A percentile compares a stretch with the other conserved stretches of the same genome.
Evolutionary conservation across 2,888 invertebrate species (phyloP).

Genomic region (Harpagoxenus sublaevis): DNA sequence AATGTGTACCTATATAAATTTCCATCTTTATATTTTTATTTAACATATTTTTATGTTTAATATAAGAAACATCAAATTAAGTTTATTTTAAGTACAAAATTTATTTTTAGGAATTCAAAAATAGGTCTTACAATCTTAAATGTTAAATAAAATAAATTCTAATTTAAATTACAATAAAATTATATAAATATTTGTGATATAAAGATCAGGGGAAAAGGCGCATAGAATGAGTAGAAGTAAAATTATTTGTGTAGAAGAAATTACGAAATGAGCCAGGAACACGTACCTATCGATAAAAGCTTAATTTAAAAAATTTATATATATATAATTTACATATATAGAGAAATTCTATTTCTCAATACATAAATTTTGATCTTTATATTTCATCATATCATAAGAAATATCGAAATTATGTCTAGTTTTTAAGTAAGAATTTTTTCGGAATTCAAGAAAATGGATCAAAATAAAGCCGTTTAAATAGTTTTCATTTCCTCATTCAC

Average conservation of each 20-base stretch:
- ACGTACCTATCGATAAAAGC: too few species aligned
- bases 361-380: not conserved
- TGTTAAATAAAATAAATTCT: not conserved
- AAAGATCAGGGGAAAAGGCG: not conserved
- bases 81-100: not conserved
- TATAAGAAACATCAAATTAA: not conserved
- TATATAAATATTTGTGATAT: not conserved
- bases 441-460: not conserved
- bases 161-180: not conserved
- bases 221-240: not conserved
- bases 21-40: too few species aligned
- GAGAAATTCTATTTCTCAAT: not conserved
- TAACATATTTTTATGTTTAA: not conserved
- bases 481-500: not conserved
- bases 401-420: not conserved
- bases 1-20: too few species aligned
- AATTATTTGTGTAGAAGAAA: not conserved
- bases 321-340: not conserved
- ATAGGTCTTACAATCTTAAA: not conserved
- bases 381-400: not conserved
- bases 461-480: not conserved
- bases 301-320: not conserved
- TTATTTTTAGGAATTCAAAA: not conserved
- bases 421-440: not conserved
- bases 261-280: not conserved